Evolutionary conservation across 2,113 vertebrate genomes (phyloP), one percentile per base, ranked within the genome.

Genomic region (Anser brachyrhynchus): DNA sequence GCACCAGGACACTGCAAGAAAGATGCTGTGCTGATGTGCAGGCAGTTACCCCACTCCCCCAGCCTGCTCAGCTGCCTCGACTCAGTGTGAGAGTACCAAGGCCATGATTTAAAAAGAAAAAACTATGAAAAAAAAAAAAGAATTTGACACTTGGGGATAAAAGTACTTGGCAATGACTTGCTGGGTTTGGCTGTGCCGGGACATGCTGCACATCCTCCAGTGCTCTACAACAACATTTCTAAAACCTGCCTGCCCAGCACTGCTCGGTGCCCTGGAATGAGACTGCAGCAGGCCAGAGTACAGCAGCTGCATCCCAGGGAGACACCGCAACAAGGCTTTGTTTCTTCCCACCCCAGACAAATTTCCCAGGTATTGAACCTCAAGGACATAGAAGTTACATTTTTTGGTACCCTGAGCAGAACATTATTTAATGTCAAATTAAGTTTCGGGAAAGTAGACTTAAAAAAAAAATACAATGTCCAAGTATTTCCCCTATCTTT

Each of bases 251-350:
- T 33, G 9, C 41, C 29, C 46, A 43, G 76, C n/a, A 8, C 44
- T 10, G 11, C 41, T 71, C 19, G 0, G 9, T n/a, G 39, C 20
- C 44, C 31, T 19, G 33, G 19, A 5, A 18, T 17, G 17, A 62
- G 31, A 16, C 41, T 17, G 31, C 28, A 35, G 55, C 66, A 57
- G 21, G 8, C 13, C 9, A 43, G 52, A 81, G 35, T 15, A 20
- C 44, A 44, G 51, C 1, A 49, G 2, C 66, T 46, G 12, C 87
- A 84, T 52, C 73, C 29, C 65, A 13, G 57, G 9, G 49, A 43
- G 8, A 19, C 8, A 17, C 1, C 14, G 13, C 25, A 43, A 6
- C 4, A 58, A 21, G 4, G 2, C 46, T 16, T 3, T 5, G 13
- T 13, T 85, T 69, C 79, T 87, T 74, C 49, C 35, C 49, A 87